Conservation (phyloP, 2,888 invertebrate species). For the Dryobota labecula region DNA sequence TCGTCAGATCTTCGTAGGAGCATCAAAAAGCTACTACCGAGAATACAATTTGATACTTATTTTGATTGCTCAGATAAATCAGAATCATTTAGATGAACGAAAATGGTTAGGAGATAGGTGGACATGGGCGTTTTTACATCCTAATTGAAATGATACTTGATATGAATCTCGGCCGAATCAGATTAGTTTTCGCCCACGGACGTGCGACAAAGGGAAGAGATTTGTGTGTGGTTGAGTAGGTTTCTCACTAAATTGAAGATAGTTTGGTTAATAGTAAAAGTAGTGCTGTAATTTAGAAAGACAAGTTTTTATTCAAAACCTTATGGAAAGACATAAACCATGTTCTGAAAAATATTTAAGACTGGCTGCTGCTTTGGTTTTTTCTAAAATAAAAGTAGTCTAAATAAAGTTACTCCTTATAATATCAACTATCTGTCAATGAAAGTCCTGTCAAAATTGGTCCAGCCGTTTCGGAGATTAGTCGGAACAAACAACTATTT, state of each 20-base stretch:
- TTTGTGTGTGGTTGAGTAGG: slow-evolving; percentile 26
- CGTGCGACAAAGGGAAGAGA: slow-evolving; percentile 15
- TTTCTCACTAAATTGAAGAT: slow-evolving; percentile 20
- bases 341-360: background rate
- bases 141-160: slow-evolving; percentile 55
- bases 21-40: slow-evolving; percentile 2
- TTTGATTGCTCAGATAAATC: slow-evolving; percentile 37
- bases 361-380: too few relatives aligned
- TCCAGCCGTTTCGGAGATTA: too few relatives aligned
- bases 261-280: background rate
- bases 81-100: slow-evolving; percentile 24
- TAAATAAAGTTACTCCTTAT: too few relatives aligned
- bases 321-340: background rate
- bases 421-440: too few relatives aligned
- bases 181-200: slow-evolving; percentile 49
- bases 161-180: slow-evolving; percentile 48
- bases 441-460: too few relatives aligned
- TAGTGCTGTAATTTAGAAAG: background rate
- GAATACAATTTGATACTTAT: slow-evolving; percentile 42
- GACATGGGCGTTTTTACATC: slow-evolving; percentile 33
- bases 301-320: too few relatives aligned
- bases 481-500: too few relatives aligned
- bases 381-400: too few relatives aligned
- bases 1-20: slow-evolving; percentile 1
- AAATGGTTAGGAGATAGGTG: slow-evolving; percentile 23